These are phyloP conservation scores for Copidosoma floridanum DNA, from an alignment of 1,140 invertebrate species.

Conservation along the genomic window DNA sequence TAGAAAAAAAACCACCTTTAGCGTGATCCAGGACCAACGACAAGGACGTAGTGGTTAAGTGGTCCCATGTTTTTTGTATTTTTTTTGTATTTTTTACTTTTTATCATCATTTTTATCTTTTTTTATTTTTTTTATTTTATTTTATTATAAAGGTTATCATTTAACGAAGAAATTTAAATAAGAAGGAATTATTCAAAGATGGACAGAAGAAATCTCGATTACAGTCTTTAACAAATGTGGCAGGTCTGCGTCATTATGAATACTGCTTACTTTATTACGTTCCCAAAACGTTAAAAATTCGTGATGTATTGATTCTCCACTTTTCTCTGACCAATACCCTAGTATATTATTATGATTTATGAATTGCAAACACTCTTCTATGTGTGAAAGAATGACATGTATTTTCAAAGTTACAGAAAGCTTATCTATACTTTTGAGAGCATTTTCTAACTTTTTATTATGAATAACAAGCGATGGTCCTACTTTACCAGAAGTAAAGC, in stretches of 20 bases:
- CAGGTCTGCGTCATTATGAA: background rate
- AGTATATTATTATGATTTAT: background rate
- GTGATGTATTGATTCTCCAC: background rate
- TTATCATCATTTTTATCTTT: background rate
- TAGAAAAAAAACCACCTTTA: too few species aligned
- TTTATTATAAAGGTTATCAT: too few species aligned
- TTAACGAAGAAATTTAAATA: background rate
- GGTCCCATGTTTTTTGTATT: background rate
- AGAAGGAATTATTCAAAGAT: background rate
- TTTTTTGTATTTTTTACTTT: background rate
- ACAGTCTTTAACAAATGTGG: too few species aligned
- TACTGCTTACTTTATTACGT: background rate
- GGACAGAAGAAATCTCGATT: too few species aligned
- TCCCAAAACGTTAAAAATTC: background rate
- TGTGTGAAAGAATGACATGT: too few species aligned
- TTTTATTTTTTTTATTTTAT: too few species aligned
- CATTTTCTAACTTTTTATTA: too few species aligned
- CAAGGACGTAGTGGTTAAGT: background rate
- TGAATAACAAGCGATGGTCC: background rate
- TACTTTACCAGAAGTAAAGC: background rate
- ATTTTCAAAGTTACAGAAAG: too few species aligned
- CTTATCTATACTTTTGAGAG: too few species aligned
- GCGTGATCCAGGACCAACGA: too few species aligned
- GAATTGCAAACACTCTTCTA: too few species aligned
- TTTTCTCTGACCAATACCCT: background rate